Percentiles rank a stretch among this genome's conserved stretches.
phyloP scores from a whole-genome alignment of 2,113 vertebrate species.

The Acrocephalus arundinaceus region DNA sequence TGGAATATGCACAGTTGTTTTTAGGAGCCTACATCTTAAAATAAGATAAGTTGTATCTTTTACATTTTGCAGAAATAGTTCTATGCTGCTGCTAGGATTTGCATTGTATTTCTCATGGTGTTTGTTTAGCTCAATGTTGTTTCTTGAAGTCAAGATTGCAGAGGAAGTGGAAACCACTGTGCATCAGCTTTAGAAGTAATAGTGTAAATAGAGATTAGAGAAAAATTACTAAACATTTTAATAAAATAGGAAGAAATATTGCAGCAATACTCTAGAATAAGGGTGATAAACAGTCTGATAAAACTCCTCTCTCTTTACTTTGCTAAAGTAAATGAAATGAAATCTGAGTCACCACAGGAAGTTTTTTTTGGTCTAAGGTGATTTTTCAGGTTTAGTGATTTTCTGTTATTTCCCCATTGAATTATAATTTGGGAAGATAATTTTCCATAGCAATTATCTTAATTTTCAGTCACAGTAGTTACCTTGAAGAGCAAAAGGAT shows the following conservation, averaged over 20 bases:
- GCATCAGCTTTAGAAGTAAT: not conserved
- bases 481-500: not conserved
- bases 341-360: not conserved
- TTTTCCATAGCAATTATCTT: not conserved
- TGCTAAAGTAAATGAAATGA: not conserved
- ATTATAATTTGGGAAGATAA: not conserved
- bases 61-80: not conserved
- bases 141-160: not conserved
- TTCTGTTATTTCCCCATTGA: not conserved
- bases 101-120: not conserved
- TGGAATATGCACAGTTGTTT: not conserved
- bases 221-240: not conserved
- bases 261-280: not conserved
- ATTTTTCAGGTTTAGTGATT: not conserved
- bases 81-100: not conserved
- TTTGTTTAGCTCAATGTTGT: not conserved
- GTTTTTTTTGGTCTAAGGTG: not conserved
- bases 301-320: not conserved
- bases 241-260: not conserved
- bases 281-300: not conserved
- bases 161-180: not conserved
- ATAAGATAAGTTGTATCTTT: not conserved
- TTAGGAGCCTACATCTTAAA: not conserved
- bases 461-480: not conserved
- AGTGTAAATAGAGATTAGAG: not conserved